A percentile compares a stretch with the other conserved stretches of the same genome.
These are phyloP conservation scores for Siniperca scherzeri DNA, from an alignment of 2,797 vertebrate species.

Conservation along the genomic window DNA sequence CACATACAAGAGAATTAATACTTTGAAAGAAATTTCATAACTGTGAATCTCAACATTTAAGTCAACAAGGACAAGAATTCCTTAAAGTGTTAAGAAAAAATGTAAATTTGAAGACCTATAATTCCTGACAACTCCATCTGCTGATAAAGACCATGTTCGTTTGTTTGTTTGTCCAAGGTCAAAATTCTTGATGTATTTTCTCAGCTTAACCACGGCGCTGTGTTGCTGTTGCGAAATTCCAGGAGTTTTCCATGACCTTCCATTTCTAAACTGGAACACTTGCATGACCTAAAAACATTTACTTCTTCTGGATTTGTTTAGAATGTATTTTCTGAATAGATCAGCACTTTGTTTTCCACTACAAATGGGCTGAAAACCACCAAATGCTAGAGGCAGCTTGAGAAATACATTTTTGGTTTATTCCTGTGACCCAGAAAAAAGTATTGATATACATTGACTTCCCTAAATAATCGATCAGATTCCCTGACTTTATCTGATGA, in stretches of 20 bases:
- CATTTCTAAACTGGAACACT: neutral
- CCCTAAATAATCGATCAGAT: neutral
- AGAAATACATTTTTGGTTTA: neutral
- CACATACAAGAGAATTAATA: neutral
- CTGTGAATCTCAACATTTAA: constrained; percentile 2
- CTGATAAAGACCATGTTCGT: neutral
- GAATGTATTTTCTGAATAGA: neutral
- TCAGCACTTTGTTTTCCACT: constrained; percentile 5
- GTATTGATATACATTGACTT: neutral
- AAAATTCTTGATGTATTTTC: neutral
- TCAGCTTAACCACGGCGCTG: neutral
- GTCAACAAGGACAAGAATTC: neutral
- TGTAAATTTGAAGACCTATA: neutral
- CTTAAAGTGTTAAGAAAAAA: neutral
- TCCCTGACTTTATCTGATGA: neutral
- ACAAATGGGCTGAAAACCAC: neutral
- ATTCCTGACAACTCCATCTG: neutral
- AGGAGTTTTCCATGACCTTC: neutral
- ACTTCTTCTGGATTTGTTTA: constrained; percentile 13
- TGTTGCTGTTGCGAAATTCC: neutral
- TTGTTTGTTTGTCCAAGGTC: neutral
- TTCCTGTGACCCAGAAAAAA: neutral
- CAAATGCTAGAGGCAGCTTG: neutral
- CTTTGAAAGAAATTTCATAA: neutral
- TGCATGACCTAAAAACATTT: neutral